Base-by-base conservation (phyloP, 2,888 invertebrate species). In the Lasioglossum pauxillum region DNA sequence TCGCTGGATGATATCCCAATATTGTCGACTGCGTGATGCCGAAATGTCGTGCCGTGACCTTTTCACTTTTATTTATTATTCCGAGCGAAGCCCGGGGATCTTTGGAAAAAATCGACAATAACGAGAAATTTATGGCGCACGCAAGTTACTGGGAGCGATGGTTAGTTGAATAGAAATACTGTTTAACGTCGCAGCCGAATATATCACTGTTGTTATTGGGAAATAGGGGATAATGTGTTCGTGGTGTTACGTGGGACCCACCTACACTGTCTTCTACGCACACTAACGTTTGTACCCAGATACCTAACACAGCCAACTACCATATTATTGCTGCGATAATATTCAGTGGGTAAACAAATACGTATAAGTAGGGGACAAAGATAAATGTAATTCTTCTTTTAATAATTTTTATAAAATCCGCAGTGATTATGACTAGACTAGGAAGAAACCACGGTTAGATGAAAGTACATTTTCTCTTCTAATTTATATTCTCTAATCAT, bases 1-100 rank as follows among this genome's bases (percentile, higher is more conserved):
- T n/a, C 12, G 46, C 57, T 38, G 60, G 60, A 74, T 64, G 77
- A 49, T 64, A 44, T 46, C 44, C 60, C 38, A 72, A 73, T 74
- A 74, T 16, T 23, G 35, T 73, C 44, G 49, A 75, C 64, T 16
- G 31, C 64, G 64, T 23, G 49, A 64, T n/a, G 64, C 75, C 16
- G 67, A 75, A 74, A 75, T 44, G 64, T 60, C 64, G 44, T 67
- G 49, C 46, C 38, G 74, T 69, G 64, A 80, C 67, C 80, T 80
- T 80, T 80, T 19, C 67, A 41, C 27, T 75, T 75, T 80, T 80
- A 75, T 67, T 80, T 80, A 80, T 80, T 75, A 38, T 38, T 69
- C 67, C 67, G 64, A 67, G 46, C 35, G 49, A 67, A 46, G 64
- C 5, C 44, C 41, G 46, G 35, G n/a, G n/a, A 38, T 64, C 46